These are phyloP conservation scores for Volucella bombylans DNA, from an alignment of 2,888 invertebrate genomes.

Conservation along the genomic window DNA sequence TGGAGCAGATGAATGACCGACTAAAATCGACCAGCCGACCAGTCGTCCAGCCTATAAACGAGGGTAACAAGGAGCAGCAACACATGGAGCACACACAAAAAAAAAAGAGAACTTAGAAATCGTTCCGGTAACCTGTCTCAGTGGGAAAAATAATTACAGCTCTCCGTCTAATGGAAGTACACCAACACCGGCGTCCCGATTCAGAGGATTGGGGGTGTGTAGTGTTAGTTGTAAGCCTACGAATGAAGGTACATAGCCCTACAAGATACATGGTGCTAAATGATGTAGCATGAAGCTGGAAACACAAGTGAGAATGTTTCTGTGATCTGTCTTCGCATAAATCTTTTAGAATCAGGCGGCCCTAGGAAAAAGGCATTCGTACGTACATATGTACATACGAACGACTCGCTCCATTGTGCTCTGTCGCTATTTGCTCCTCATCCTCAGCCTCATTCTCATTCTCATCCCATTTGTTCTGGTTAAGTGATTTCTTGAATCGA, in stretches of 20 bases:
- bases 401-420: background rate
- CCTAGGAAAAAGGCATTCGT: conserved; percentile 30
- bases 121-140: conserved; percentile 72
- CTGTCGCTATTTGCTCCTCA: conserved; percentile 16
- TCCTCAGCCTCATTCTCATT: background rate
- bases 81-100: conserved; percentile 9
- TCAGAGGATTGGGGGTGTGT: background rate
- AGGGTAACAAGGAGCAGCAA: conserved; percentile 51
- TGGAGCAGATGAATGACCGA: conserved; percentile 58
- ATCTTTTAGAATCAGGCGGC: conserved; percentile 54
- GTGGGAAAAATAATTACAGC: conserved; percentile 70
- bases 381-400: no score
- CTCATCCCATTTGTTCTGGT: conserved; percentile 68
- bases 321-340: conserved; percentile 73
- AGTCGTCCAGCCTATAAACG: conserved; percentile 16
- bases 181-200: background rate
- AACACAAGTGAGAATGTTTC: conserved; percentile 69
- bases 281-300: conserved; percentile 72
- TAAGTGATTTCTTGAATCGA: conserved; percentile 71
- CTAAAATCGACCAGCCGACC: background rate
- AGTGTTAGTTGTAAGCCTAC: conserved; percentile 33
- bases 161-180: conserved; percentile 69
- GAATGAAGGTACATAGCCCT: conserved; percentile 23
- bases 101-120: conserved; percentile 46
- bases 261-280: conserved; percentile 70